Evolutionary conservation across 1,140 invertebrate species (phyloP), one percentile per base, ranked within the genome.

Genomic region (Trigoniulus corallinus): DNA sequence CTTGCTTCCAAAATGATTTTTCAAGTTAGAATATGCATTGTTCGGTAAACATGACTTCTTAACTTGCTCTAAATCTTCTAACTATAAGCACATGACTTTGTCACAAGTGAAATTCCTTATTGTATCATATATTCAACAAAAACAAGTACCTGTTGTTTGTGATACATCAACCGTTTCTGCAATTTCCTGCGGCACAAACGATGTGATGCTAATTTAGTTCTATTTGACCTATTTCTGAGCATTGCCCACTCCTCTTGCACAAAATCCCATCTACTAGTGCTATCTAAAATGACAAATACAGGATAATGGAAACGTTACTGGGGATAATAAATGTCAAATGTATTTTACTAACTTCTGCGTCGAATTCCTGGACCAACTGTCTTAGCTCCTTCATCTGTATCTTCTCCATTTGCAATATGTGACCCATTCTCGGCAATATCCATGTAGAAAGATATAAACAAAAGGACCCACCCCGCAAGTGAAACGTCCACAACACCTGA

Each of bases 391-490:
- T 44, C 42, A 24, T 44, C 42, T 21, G 7, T 20, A 20, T 34
- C 29, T 7, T 34, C 29, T 7, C 29, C 29, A 15, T 7, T 34
- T 34, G 15, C 7, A 7, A 7, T 7, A 7, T 34, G 29, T 15
- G 15, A 7, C 7, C 29, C 7, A n/a, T 56, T 37, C 2, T 48
- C 45, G 42, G 63, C 72, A 72, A 61, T 60, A 57, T 84, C 81
- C 44, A 86, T 71, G 58, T 81, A 82, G 23, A 82, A 74, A 1
- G 81, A 84, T 7, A 86, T 63, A 60, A 84, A 86, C 40, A 88
- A 66, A 22, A 88, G 62, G 20, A 85, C 65, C 83, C 84, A 86
- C n/a, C 81, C 78, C 40, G 86, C 73, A 2, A 86, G 65, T 15
- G 78, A 74, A 47, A 80, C 63, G 62, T 82, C 80, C 1, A 75